Evolutionary conservation across 2,113 vertebrate species (phyloP).

Genomic region (Peromyscus maniculatus): DNA sequence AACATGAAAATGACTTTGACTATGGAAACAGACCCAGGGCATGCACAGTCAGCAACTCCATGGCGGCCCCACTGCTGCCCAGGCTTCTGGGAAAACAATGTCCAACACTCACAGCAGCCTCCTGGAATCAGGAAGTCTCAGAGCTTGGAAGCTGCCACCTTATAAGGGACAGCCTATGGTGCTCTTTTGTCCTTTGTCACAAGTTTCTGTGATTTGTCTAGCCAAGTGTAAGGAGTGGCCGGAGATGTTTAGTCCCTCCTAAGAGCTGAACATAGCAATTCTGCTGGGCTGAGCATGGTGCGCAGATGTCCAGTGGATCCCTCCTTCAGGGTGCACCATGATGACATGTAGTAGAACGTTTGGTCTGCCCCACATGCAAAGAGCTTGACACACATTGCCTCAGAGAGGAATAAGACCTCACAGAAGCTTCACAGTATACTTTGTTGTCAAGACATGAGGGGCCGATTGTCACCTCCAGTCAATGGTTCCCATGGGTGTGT

Average conservation of each 20-base stretch:
- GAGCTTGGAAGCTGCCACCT: neutral
- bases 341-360: no score
- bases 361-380: neutral
- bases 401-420: no score
- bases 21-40: slow-evolving; percentile 19
- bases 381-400: neutral
- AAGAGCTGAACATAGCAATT: neutral
- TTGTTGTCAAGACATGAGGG: neutral
- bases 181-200: neutral
- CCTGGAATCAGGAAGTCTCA: neutral
- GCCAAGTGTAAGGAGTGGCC: no score
- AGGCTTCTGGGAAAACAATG: neutral
- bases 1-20: slow-evolving; percentile 77
- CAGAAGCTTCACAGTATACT: neutral
- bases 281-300: neutral
- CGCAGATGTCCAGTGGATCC: neutral
- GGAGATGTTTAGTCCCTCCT: no score
- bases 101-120: neutral
- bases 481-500: neutral
- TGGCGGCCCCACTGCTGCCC: no score
- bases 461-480: no score
- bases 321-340: no score
- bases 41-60: neutral
- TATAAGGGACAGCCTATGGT: accelerated
- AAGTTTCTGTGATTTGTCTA: neutral